These are phyloP conservation scores for Hyperoplus lanceolatus DNA, from an alignment of 2,797 vertebrate species.

Conservation along the genomic window DNA sequence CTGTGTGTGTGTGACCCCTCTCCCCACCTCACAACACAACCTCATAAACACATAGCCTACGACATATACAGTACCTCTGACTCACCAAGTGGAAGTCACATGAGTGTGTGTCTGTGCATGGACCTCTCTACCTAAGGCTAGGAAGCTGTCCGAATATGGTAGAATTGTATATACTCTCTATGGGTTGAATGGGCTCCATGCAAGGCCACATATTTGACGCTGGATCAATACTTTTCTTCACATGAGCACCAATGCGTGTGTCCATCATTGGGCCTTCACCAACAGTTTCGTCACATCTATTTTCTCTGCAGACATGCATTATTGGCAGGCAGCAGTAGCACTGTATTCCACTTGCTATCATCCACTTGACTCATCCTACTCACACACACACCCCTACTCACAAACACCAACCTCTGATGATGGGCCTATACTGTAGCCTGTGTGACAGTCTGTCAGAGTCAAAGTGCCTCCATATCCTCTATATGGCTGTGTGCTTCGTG, in stretches of 20 bases:
- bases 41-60: conserved; percentile 24
- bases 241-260: conserved; percentile 11
- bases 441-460: conserved; percentile 32
- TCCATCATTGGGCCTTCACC: conserved; percentile 28
- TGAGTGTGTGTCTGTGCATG: conserved; percentile 26
- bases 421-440: background rate
- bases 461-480: background rate
- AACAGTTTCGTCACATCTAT: conserved; percentile 37
- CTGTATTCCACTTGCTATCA: conserved; percentile 3
- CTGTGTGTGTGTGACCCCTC: too few relatives aligned
- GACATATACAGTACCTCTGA: conserved; percentile 27
- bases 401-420: conserved; percentile 14
- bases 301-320: conserved; percentile 21
- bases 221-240: conserved; percentile 57
- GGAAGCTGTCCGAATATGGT: conserved; percentile 43
- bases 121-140: conserved; percentile 27
- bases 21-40: conserved; percentile 28
- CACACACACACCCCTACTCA: background rate
- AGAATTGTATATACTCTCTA: background rate
- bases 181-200: conserved; percentile 2
- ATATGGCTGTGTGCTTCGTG: conserved; percentile 7
- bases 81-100: conserved; percentile 44
- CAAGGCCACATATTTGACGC: conserved; percentile 46
- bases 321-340: background rate
- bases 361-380: background rate